Evolutionary conservation across 2,797 vertebrate species (phyloP), one percentile per base, ranked within the genome.

Genomic region (Epinephelus malabaricus): DNA sequence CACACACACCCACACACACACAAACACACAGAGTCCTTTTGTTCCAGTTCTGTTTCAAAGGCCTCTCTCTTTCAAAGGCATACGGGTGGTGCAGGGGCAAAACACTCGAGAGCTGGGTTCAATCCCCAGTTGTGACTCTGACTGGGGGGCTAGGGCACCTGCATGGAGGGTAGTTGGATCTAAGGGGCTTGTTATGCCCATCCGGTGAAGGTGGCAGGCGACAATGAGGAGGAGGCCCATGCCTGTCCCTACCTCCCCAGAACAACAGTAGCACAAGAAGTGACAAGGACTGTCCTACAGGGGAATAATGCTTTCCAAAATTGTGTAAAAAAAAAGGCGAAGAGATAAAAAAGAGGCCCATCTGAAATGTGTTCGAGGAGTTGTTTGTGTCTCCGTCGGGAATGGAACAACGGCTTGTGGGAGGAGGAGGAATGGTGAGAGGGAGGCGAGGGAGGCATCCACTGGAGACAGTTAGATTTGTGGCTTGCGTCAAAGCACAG

Each of bases 11-110:
- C 40, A 40, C 40, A 43, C 40, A 43, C 34, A 7, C 15, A n/a
- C 71, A 72, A 82, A 71, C 80, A 86, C 86, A 94, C 87, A 93
- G 75, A 51, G 79, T 46, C 64, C 83, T 89, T 92, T 94, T 94
- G 92, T 93, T 92, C 82, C 68, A 47, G 55, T 19, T 76, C 60
- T 53, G 30, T 90, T 90, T 90, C 87, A 92, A 92, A 91, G 88
- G 73, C 76, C 67, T 79, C 78, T 88, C 73, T 93, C 78, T 90
- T 85, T 89, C 73, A 86, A 90, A 86, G 78, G 63, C 71, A 47
- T 76, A 70, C 3, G 74, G 79, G 72, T 69, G 77, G 64, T 55
- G 75, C 74, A 38, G 65, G 69, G 69, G 56, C 58, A 79, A 58
- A 83, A 62, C 69, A 77, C 64, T 64, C 9, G 21, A 73, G 76